These are phyloP conservation scores for Bradysia coprophila DNA, from an alignment of 1,140 invertebrate genomes.

Conservation along the genomic window DNA sequence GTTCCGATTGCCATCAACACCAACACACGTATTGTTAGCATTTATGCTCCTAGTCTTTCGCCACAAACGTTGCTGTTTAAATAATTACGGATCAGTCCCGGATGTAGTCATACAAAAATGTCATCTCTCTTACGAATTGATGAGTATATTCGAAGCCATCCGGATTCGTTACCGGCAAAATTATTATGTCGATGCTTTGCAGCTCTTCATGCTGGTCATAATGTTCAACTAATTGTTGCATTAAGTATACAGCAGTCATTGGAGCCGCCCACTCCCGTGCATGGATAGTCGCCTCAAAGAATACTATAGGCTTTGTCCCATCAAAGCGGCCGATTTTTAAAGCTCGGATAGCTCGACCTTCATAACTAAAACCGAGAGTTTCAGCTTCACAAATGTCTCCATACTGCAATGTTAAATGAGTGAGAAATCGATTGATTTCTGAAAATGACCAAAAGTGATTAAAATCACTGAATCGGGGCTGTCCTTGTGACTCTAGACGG, in stretches of 20 bases:
- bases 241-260: conserved; percentile 27
- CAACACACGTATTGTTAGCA: conserved; percentile 9
- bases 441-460: neutral
- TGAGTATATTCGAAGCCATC: conserved; percentile 3
- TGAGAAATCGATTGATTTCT: neutral
- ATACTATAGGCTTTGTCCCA: conserved; percentile 13
- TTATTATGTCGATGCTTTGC: conserved; percentile 29
- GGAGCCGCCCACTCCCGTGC: conserved; percentile 40
- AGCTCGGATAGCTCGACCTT: neutral
- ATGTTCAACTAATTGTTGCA: conserved; percentile 26
- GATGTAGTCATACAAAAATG: neutral
- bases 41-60: conserved; percentile 16
- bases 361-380: neutral
- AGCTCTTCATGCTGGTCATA: conserved; percentile 14
- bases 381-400: neutral
- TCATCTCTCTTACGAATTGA: conserved; percentile 1
- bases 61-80: conserved; percentile 21
- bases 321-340: neutral
- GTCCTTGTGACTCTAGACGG: too few species aligned
- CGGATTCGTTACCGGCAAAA: conserved; percentile 20
- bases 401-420: neutral
- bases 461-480: too few species aligned
- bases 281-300: conserved; percentile 25
- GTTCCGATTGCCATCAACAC: conserved; percentile 20
- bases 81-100: conserved; percentile 2